A percentile compares a stretch with the other conserved stretches of the same genome.
Evolutionary conservation across 2,113 vertebrate genomes (phyloP).

Genomic region (Carassius auratus): DNA sequence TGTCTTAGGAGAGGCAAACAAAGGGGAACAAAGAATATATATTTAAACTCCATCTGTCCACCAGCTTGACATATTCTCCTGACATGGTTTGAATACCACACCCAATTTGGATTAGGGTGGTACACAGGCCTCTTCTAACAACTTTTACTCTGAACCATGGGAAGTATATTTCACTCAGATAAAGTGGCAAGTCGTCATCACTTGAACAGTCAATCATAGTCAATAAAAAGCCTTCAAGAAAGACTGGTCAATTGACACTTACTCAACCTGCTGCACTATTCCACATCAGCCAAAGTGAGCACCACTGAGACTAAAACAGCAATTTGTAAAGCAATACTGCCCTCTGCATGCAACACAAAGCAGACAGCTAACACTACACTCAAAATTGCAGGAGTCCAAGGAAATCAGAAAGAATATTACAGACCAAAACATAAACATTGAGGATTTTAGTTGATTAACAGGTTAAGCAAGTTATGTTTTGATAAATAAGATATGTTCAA

Average conservation of each 20-base stretch:
- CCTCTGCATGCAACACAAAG: background rate
- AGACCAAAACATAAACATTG: too few relatives aligned
- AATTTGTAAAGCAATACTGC: constrained; percentile 23
- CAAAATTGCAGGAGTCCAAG: background rate
- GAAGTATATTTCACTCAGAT: background rate
- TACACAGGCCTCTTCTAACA: background rate
- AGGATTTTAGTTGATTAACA: too few relatives aligned
- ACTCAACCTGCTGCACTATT: background rate
- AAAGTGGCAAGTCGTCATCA: background rate
- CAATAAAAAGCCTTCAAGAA: background rate
- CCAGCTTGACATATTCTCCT: constrained; percentile 45
- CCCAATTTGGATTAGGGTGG: constrained; percentile 55
- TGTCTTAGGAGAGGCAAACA: constrained; percentile 10
- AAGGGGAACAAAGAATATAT: constrained; percentile 62
- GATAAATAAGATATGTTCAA: background rate
- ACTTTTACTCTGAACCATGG: background rate
- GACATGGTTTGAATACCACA: constrained; percentile 57
- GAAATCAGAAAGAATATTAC: background rate
- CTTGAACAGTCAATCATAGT: background rate
- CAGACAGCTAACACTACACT: background rate
- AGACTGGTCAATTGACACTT: background rate
- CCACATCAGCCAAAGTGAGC: background rate
- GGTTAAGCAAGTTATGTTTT: background rate
- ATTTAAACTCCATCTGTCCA: constrained; percentile 71
- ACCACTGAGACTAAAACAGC: background rate